Base-by-base conservation (phyloP, 2,797 vertebrate species). In the Xenopus petersii region DNA sequence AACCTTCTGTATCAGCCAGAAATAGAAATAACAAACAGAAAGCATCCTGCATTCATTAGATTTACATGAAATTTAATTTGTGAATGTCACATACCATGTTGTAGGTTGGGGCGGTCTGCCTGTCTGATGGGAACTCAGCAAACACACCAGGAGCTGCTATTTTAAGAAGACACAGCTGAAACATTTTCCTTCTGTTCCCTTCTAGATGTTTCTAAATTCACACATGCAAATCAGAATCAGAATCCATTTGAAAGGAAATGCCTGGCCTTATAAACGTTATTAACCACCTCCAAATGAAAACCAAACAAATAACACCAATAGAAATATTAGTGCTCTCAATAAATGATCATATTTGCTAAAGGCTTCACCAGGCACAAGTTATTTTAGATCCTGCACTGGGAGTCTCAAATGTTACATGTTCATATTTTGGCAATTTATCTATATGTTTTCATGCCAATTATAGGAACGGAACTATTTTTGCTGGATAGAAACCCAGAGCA, bases 161-260 rank as follows among this genome's bases (percentile, higher is more conserved):
- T 79, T 79, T 74, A 55, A 49, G 67, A 58, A 10, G 49, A 24
- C 71, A 70, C 71, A 74, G 71, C 66, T 78, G 75, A 78, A 33
- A 67, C 13, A 13, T 16, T 62, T 56, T 30, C 42, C 71, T 74
- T 51, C 66, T 79, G 71, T 67, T 68, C 68, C 12, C 36, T 69
- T 73, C 75, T 66, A 70, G 77, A 70, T 63, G 47, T 46, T 74
- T 79, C 71, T 66, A 51, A 51, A 51, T 10, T 12, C 49, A 12
- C 49, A 51, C 6, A 51, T 51, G 11, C 49, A 51, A 10, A 51
- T 15, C 15, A 51, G 10, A 10, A 51, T 15, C 15, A 51, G 10
- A 15, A 42, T 42, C 36, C 36, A 42, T 51, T 51, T 51, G 15
- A 42, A 42, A 42, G 36, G 5, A 42, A 12, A 51, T 51, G 49